Evolutionary conservation across 2,797 vertebrate genomes (phyloP), one percentile per base, ranked within the genome.

Genomic region (Serranus cabrilla): DNA sequence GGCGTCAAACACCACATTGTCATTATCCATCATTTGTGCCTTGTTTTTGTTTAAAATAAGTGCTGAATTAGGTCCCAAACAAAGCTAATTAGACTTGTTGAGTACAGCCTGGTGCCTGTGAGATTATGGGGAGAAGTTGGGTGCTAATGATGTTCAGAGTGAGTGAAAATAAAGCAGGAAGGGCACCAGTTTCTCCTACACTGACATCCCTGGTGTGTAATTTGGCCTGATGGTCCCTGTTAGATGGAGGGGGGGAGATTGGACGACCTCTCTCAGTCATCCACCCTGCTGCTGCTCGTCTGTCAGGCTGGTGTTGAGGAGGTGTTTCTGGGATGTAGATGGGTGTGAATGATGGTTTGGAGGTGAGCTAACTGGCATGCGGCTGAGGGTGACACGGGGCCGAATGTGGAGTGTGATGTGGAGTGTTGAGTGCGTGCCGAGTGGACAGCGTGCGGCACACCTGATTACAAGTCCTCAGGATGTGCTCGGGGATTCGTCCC

Each of bases 91-190:
- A 51, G 54, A 71, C 31, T 16, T 21, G 50, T 37, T 76, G 18
- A 81, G n/a, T 49, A 49, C 43, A 46, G 31, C 69, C 11, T 58
- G 63, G 76, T 67, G 76, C 60, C 68, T 70, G 66, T 31, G 60
- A 70, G 73, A 71, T 63, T 65, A 18, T 39, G 51, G 56, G 55
- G 61, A 68, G 81, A 84, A 86, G 86, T 80, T 81, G 76, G 76
- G 77, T 80, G 75, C 73, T 88, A 81, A 85, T 87, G 73, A 82
- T 78, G 80, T 18, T 83, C 69, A 86, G 90, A 93, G 78, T 89
- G 85, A 90, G 71, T 83, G 73, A 85, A 86, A 87, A 80, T 34
- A 61, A 68, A 70, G 81, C 39, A 74, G 52, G 4, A 34, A 14
- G 12, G 59, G 66, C 23, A 43, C 58, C 49, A 42, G 69, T 31